Evolutionary conservation across 2,113 vertebrate genomes (phyloP).

Genomic region (Ardeotis arabs): DNA sequence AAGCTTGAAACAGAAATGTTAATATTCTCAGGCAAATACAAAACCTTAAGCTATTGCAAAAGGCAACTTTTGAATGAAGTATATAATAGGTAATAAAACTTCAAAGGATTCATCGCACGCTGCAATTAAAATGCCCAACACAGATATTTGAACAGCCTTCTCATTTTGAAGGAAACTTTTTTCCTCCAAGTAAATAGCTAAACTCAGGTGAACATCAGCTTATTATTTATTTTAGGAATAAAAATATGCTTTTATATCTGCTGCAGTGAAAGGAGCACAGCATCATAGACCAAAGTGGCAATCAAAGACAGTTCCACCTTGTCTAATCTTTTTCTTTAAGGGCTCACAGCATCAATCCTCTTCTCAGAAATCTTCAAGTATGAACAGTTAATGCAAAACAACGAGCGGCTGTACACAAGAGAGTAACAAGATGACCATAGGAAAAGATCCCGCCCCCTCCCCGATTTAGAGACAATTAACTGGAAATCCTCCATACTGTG

Average conservation of each 20-base stretch:
- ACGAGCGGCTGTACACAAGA: background rate
- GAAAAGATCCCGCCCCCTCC: background rate
- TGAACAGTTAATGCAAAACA: background rate
- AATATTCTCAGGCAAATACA: slow-evolving; percentile 53
- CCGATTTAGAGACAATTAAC: background rate
- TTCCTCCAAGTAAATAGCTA: background rate
- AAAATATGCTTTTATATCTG: background rate
- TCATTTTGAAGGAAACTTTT: slow-evolving; percentile 6
- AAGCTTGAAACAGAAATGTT: slow-evolving; percentile 56
- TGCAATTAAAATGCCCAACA: slow-evolving; percentile 57
- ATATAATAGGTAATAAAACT: slow-evolving; percentile 59
- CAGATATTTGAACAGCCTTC: slow-evolving; percentile 29
- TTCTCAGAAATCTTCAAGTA: background rate
- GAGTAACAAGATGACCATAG: background rate
- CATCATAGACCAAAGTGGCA: background rate
- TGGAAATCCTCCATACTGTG: background rate
- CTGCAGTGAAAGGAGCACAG: background rate
- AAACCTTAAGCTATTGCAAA: slow-evolving; percentile 42
- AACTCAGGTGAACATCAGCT: background rate
- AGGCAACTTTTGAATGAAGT: slow-evolving; percentile 41
- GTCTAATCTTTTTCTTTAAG: background rate
- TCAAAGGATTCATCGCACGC: slow-evolving; percentile 33
- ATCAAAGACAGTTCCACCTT: background rate
- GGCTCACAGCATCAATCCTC: background rate
- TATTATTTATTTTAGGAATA: background rate